Percentiles rank a stretch among this genome's conserved stretches.
phyloP scores from a whole-genome alignment of 2,113 vertebrate genomes.

The Phoenicopterus ruber region DNA sequence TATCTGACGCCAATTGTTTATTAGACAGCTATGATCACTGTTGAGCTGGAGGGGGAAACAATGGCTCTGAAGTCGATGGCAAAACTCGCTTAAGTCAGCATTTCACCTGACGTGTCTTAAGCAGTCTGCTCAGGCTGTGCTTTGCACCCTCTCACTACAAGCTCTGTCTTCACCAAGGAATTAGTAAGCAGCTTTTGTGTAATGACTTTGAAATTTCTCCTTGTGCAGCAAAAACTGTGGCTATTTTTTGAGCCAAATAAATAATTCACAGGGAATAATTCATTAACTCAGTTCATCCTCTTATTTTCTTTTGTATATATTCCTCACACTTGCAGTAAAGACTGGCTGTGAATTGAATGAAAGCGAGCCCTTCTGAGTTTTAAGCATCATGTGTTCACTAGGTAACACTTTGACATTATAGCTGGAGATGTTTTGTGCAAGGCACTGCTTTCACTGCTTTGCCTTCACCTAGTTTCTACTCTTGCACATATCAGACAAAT shows the following conservation, averaged over 20 bases:
- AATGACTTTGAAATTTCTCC: neutral
- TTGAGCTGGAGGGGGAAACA: neutral
- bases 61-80: neutral
- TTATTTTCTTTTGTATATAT: neutral
- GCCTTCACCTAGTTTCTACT: neutral
- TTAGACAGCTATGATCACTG: neutral
- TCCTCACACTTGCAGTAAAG: neutral
- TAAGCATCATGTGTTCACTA: neutral
- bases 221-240: neutral
- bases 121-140: neutral
- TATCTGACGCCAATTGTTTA: neutral
- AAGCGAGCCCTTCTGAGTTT: neutral
- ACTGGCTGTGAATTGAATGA: neutral
- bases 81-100: neutral
- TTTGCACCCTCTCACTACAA: neutral
- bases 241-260: neutral
- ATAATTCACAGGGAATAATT: neutral
- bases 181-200: neutral
- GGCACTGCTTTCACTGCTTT: neutral
- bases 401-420: neutral
- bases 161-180: neutral
- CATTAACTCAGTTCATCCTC: neutral
- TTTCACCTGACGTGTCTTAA: neutral
- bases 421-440: neutral
- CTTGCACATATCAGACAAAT: fast-evolving